Base-by-base conservation (phyloP, 1,140 invertebrate species). In the Saxidomus purpurata region DNA sequence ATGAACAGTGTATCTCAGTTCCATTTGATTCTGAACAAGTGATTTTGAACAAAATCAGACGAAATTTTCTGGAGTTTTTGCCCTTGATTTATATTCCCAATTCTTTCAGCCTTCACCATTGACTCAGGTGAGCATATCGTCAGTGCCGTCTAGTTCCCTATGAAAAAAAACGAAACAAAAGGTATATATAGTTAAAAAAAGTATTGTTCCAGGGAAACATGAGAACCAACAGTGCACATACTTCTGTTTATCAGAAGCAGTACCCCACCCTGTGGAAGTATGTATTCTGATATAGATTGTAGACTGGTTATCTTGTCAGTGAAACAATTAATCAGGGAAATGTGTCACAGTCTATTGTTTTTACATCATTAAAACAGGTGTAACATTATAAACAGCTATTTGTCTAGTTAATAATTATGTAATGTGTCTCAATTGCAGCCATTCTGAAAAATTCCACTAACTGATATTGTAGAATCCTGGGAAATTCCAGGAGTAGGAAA, bases 291-390 rank as follows among this genome's bases (percentile, higher is more conserved):
- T 52, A 9, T 15, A 8, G 34, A 9, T 55, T 17, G 43, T 28
- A 79, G 76, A 79, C 76, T 79, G 47, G 76, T 79, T 79, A 79
- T 79, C 76, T 55, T 79, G 76, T 79, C 31, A 79, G 22, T 34
- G 47, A 79, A 43, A 55, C 76, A 79, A 52, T 79, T 79, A 52
- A 79, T 79, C 43, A 52, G n/a, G 34, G 47, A 49, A 34, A 31
- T 55, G 76, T 79, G 76, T 79, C 76, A 79, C 76, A 79, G 76
- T 79, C 76, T 79, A 55, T 79, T 79, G 76, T 79, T 77, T 36
- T 49, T 79, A 55, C 31, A 36, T 52, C 25, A 79, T 79, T 52
- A 49, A 52, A 55, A 55, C 76, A 79, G 76, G 76, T 79, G 76
- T 52, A 79, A 47, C 25, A 77, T 8, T 52, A 77, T 52, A 77